These are phyloP conservation scores for Penaeus indicus DNA, from an alignment of 1,140 invertebrate species.

Conservation along the genomic window DNA sequence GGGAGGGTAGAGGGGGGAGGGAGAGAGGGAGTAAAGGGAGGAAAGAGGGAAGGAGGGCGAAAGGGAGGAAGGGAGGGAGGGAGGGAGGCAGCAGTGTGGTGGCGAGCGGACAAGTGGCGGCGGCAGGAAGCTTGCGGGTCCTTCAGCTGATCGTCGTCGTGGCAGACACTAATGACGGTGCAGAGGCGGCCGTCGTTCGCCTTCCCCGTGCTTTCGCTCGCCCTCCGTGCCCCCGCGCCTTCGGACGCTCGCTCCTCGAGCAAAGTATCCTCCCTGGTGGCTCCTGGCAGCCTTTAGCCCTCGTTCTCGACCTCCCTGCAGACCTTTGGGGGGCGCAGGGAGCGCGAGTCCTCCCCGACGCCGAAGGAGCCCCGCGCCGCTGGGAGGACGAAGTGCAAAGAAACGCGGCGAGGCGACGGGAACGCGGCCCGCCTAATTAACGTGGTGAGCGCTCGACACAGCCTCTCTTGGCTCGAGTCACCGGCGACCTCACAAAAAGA, in stretches of 20 bases:
- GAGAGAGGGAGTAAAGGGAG: not conserved
- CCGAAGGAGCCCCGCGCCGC: not conserved
- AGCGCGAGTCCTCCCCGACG: not conserved
- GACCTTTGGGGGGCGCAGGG: not conserved
- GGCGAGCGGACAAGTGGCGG: conserved; percentile 60
- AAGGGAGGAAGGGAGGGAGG: not conserved
- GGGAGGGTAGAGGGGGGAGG: not conserved
- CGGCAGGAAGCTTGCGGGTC: conserved; percentile 16
- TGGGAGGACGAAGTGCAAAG: conserved; percentile 7
- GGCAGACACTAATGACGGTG: conserved; percentile 54
- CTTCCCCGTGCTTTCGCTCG: too few species aligned
- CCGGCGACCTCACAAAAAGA: conserved; percentile 57
- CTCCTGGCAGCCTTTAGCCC: too few species aligned
- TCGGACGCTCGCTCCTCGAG: not conserved
- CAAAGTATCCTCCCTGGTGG: not conserved
- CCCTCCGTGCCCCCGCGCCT: not conserved
- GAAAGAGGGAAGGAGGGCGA: not conserved
- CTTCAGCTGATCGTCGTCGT: conserved; percentile 53
- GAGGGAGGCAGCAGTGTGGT: not conserved
- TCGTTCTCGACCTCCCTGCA: too few species aligned
- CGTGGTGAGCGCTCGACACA: conserved; percentile 52
- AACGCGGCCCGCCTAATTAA: conserved; percentile 46
- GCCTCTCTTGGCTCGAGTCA: conserved; percentile 50
- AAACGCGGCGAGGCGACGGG: conserved; percentile 12
- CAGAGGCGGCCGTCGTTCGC: conserved; percentile 5